These are phyloP conservation scores for Muscicapa striata DNA, from an alignment of 2,797 vertebrate genomes.

Conservation along the genomic window DNA sequence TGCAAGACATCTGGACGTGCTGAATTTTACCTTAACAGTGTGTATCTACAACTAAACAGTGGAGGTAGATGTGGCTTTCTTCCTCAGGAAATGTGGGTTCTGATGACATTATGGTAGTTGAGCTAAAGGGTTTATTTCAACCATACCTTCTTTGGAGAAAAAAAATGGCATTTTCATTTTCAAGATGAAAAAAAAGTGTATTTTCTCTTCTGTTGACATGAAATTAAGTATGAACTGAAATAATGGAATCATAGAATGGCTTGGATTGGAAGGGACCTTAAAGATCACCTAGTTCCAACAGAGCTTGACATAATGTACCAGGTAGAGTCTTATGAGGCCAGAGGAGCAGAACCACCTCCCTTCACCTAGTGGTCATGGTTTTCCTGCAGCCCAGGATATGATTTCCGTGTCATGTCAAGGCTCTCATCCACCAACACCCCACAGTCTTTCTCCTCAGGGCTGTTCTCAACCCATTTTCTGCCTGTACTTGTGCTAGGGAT, in stretches of 20 bases:
- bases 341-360: neutral
- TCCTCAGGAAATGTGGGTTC: accelerated
- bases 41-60: neutral
- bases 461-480: neutral
- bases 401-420: neutral
- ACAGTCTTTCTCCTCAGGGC: neutral
- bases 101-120: neutral
- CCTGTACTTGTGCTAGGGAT: no score
- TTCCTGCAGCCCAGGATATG: neutral
- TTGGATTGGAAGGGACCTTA: neutral
- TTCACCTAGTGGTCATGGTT: neutral
- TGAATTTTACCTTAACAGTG: neutral
- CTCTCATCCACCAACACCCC: neutral
- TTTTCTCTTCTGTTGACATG: neutral
- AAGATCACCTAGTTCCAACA: neutral
- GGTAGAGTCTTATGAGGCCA: neutral
- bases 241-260: neutral
- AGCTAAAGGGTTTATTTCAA: neutral
- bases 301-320: neutral
- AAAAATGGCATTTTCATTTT: neutral
- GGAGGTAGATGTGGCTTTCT: neutral
- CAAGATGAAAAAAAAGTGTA: neutral
- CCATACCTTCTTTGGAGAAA: accelerated
- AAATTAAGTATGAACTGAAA: neutral
- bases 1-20: neutral